A percentile compares a stretch with the other conserved stretches of the same genome.
Evolutionary conservation across 2,888 invertebrate species (phyloP).

Genomic region (Limenitis arthemis): DNA sequence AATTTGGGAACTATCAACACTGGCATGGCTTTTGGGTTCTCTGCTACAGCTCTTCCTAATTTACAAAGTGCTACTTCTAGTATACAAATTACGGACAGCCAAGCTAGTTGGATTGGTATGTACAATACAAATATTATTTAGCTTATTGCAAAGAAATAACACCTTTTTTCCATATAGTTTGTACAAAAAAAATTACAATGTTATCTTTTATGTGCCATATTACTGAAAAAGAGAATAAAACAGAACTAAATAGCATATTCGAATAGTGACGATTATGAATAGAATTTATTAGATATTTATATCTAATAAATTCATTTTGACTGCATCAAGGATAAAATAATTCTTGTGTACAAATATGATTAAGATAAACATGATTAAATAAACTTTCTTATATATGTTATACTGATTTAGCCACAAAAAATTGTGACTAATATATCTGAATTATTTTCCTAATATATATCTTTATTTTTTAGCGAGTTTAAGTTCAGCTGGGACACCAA

Average conservation of each 20-base stretch:
- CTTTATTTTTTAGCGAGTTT: slow-evolving; percentile 73
- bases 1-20: slow-evolving; percentile 80
- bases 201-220: too few relatives aligned
- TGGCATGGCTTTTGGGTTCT: slow-evolving; percentile 79
- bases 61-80: slow-evolving; percentile 59
- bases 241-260: too few relatives aligned
- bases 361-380: neutral
- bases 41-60: slow-evolving; percentile 77
- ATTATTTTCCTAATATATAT: neutral
- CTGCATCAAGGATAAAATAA: too few relatives aligned
- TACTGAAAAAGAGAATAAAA: too few relatives aligned
- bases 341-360: neutral
- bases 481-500: slow-evolving; percentile 76
- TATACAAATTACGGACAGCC: slow-evolving; percentile 65
- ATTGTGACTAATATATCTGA: neutral
- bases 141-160: too few relatives aligned
- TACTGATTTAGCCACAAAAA: neutral
- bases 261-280: too few relatives aligned
- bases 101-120: slow-evolving; percentile 80
- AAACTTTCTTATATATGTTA: too few relatives aligned
- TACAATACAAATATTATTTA: neutral
- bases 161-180: too few relatives aligned
- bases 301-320: too few relatives aligned
- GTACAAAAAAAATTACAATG: too few relatives aligned
- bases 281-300: too few relatives aligned